phyloP scores from a whole-genome alignment of 1,140 invertebrate genomes.

The Ctenoplectra terminalis region DNA sequence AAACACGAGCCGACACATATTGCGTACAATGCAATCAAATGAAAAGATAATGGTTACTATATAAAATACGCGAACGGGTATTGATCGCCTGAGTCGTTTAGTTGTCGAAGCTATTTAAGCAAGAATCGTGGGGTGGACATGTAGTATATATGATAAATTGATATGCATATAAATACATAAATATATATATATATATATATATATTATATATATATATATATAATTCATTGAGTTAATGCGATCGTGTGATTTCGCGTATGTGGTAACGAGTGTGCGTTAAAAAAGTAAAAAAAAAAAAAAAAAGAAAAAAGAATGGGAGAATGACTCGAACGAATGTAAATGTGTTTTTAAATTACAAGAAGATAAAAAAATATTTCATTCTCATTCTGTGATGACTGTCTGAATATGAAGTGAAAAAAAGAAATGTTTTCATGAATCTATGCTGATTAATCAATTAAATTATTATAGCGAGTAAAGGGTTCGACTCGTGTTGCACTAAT shows the following conservation, averaged over 20 bases:
- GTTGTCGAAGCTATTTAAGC: conserved; percentile 68
- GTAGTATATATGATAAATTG: conserved; percentile 62
- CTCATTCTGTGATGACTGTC: conserved; percentile 80
- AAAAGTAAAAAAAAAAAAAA: not conserved
- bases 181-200: conserved; percentile 55
- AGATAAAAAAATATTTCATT: conserved; percentile 75
- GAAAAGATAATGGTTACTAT: conserved; percentile 51
- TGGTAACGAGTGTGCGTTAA: conserved; percentile 21
- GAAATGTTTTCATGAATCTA: conserved; percentile 73
- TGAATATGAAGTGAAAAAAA: conserved; percentile 66
- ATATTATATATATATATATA: conserved; percentile 49
- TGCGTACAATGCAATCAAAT: conserved; percentile 62
- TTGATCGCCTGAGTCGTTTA: conserved; percentile 49
- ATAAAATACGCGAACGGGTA: conserved; percentile 52
- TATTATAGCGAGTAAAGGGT: conserved; percentile 66
- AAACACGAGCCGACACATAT: conserved; percentile 14
- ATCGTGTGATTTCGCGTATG: conserved; percentile 50
- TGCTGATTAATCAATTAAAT: conserved; percentile 70
- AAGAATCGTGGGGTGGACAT: conserved; percentile 68
- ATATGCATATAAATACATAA: conserved; percentile 60
- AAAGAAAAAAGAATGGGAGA: not conserved
- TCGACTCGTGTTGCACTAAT: conserved; percentile 69
- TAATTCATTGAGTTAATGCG: conserved; percentile 64
- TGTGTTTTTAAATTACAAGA: conserved; percentile 71
- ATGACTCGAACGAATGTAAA: conserved; percentile 50